A percentile compares a stretch with the other conserved stretches of the same genome.
These are phyloP conservation scores for Pogonophryne albipinna DNA, from an alignment of 2,797 vertebrate species.

Conservation along the genomic window DNA sequence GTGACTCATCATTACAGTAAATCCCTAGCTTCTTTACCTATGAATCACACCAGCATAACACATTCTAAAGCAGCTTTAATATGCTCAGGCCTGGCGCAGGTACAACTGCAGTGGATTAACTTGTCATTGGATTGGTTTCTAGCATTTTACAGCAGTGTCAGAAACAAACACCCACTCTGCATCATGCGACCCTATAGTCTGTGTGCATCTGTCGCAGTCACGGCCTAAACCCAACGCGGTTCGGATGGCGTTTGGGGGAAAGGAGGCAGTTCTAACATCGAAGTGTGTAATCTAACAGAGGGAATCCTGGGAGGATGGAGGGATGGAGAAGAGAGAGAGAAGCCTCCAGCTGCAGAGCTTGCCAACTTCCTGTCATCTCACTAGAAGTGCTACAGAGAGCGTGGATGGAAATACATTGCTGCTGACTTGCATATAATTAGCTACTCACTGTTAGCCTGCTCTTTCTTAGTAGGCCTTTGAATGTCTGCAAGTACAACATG, in stretches of 20 bases:
- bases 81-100: slow-evolving; percentile 60
- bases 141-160: slow-evolving; percentile 54
- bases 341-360: slow-evolving; percentile 77
- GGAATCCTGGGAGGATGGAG: slow-evolving; percentile 80
- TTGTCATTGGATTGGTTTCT: slow-evolving; percentile 63
- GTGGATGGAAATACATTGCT: slow-evolving; percentile 73
- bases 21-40: slow-evolving; percentile 70
- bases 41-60: slow-evolving; percentile 67
- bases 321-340: slow-evolving; percentile 61
- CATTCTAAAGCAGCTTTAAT: slow-evolving; percentile 60
- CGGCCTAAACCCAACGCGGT: slow-evolving; percentile 39
- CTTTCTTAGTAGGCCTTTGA: slow-evolving; percentile 39
- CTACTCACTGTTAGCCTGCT: slow-evolving; percentile 49
- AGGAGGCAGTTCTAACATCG: slow-evolving; percentile 66
- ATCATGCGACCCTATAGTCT: slow-evolving; percentile 43
- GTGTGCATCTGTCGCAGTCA: slow-evolving; percentile 38
- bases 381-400: slow-evolving; percentile 76
- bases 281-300: slow-evolving; percentile 73
- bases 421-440: slow-evolving; percentile 79
- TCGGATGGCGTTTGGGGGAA: slow-evolving; percentile 47
- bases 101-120: slow-evolving; percentile 71
- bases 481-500: slow-evolving; percentile 34
- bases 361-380: slow-evolving; percentile 83
- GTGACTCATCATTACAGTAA: slow-evolving; percentile 73
- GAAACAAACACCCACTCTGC: slow-evolving; percentile 62